These are phyloP conservation scores for Desoria tigrina DNA, from an alignment of 2,888 invertebrate genomes.

Conservation along the genomic window DNA sequence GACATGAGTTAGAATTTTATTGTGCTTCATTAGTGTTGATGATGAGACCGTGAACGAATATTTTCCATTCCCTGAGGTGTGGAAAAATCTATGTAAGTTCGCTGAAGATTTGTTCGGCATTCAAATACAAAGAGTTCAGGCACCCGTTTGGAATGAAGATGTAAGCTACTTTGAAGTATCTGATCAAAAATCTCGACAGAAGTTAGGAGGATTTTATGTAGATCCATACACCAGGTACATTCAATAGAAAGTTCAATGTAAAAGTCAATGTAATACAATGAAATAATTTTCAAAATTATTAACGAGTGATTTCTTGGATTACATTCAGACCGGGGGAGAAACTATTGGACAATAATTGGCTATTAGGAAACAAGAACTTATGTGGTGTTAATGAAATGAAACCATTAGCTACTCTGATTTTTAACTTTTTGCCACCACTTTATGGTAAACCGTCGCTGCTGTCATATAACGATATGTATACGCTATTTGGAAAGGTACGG, in stretches of 20 bases:
- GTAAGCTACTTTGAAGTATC: constrained; percentile 80
- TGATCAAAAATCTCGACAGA: constrained; percentile 60
- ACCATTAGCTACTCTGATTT: constrained; percentile 77
- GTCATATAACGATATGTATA: constrained; percentile 72
- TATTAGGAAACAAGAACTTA: constrained; percentile 74
- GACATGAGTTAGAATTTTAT: neutral
- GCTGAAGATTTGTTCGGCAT: constrained; percentile 77
- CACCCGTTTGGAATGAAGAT: constrained; percentile 73
- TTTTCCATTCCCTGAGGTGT: constrained; percentile 78
- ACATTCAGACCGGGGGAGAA: constrained; percentile 53
- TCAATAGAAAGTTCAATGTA: neutral
- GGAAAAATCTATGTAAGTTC: constrained; percentile 75
- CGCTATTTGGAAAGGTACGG: constrained; percentile 71
- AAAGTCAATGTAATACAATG: neutral
- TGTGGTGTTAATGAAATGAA: constrained; percentile 66
- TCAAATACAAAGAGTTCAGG: constrained; percentile 65
- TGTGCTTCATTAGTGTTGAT: constrained; percentile 61
- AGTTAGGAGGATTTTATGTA: constrained; percentile 52
- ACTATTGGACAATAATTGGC: constrained; percentile 67
- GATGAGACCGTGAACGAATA: constrained; percentile 74
- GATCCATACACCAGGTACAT: constrained; percentile 51
- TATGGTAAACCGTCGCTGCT: constrained; percentile 70
- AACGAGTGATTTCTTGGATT: neutral
- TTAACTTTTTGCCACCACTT: constrained; percentile 73
- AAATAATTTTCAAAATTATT: neutral